Evolutionary conservation across 2,113 vertebrate species (phyloP), one percentile per base, ranked within the genome.

Genomic region (Rana temporaria): DNA sequence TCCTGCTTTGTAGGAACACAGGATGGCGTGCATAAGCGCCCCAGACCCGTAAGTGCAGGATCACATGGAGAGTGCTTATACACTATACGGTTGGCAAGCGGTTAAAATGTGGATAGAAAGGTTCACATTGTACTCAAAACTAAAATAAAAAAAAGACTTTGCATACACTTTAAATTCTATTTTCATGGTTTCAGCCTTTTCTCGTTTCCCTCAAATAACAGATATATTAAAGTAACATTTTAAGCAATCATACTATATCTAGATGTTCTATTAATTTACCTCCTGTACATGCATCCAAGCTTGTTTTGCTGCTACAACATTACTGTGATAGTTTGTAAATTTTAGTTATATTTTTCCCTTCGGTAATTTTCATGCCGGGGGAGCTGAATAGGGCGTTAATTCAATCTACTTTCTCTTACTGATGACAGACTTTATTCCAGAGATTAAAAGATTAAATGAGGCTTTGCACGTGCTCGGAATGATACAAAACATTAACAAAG

Each of bases 371-470:
- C 85, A 90, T 88, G 91, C 86, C 87, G 86, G 93, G 91, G 92
- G 88, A 89, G 92, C 87, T 91, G 91, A 86, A 87, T 86, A 86
- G 90, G 90, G 86, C 84, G 90, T 88, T 91, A 90, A 92, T 93
- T 93, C 92, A 91, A 92, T 93, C 87, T 82, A 89, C 93, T 70
- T 70, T 90, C 85, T 84, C 84, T 92, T 94, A 93, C 92, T 92
- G 92, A 93, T 92, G 92, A 91, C 72, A 84, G 20, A 71, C 81
- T 90, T 84, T 86, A 85, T 82, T 82, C 86, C 88, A 90, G 92
- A 92, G 89, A 92, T 91, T 88, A 91, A 88, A 89, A 91, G 87
- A 90, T 92, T 92, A 92, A 52, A 34, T 11, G 5, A 63, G 57
- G 73, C 32, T 94, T 91, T 90, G 91, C 92, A 90, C 91, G 88